These are phyloP conservation scores for Macrostomum lignano DNA, from an alignment of 1,140 invertebrate genomes.

Conservation along the genomic window DNA sequence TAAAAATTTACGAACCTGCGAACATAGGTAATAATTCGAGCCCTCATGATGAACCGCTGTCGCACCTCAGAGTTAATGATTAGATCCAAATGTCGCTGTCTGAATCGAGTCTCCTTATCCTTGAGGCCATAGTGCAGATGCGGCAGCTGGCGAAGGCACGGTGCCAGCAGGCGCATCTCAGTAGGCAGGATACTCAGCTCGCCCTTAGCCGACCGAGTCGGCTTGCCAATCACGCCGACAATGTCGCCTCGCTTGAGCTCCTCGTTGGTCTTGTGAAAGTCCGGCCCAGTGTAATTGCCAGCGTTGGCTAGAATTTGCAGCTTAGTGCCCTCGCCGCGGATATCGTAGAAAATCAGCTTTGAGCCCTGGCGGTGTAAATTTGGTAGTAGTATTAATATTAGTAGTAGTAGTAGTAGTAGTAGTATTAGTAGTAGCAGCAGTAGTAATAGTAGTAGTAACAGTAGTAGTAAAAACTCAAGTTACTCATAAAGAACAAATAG, in stretches of 20 bases:
- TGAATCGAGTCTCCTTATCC: conserved; percentile 51
- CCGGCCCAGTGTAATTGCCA: no score
- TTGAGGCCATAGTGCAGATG: conserved; percentile 87
- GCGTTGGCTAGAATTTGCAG: conserved; percentile 74
- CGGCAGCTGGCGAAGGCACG: conserved; percentile 88
- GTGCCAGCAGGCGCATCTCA: conserved; percentile 54
- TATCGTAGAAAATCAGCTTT: conserved; percentile 85
- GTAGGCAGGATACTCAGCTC: conserved; percentile 76
- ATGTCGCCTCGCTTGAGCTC: conserved; percentile 77
- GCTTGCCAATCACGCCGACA: conserved; percentile 59
- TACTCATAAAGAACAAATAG: no score
- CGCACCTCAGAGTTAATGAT: conserved; percentile 31
- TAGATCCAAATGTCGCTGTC: conserved; percentile 81
- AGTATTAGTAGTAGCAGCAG: no score
- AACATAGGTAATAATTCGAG: conserved; percentile 6
- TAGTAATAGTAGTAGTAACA: no score
- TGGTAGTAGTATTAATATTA: no score
- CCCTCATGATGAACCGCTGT: neutral
- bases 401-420: no score
- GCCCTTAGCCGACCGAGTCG: conserved; percentile 80
- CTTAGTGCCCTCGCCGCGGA: conserved; percentile 69
- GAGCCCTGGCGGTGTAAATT: no score
- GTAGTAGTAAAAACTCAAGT: no score
- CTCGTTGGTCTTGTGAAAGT: conserved; percentile 47
- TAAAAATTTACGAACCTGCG: no score